Evolutionary conservation across 2,888 invertebrate species (phyloP), one percentile per base, ranked within the genome.

Genomic region (Druceiella hillmani): DNA sequence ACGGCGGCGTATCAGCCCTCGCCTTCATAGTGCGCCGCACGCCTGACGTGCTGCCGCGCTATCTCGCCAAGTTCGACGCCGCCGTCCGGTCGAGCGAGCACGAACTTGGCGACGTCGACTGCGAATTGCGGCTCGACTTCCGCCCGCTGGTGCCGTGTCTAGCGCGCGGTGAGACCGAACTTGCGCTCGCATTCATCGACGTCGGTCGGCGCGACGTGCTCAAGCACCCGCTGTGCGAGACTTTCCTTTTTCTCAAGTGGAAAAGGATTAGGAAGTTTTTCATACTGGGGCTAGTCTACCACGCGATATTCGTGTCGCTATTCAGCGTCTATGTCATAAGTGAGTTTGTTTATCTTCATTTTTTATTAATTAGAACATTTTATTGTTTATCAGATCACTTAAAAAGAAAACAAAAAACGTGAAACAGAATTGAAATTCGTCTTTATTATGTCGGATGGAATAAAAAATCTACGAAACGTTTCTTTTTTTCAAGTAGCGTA

Each of bases 181-280:
- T 86, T 14, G 60, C 87, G 13, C 55, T 85, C 14, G 77, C 83
- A 25, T 81, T 86, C 50, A 79, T 86, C 31, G 84, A 87, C 72
- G 87, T 87, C 2, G 88, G 88, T 2, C 84, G 84, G 47, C 80
- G 82, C 51, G 80, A 86, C 35, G 71, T 89, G 5, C 60, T 90
- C 2, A 86, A 87, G 57, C 90, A 90, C 62, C 89, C 90, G 0
- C 70, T 90, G 0, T 87, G 86, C 46, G 87, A 89, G 59, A 87
- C 88, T 3, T 90, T 90, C 55, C 68, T 90, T 1, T 83, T 83
- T 52, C 62, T 90, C 12, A 90, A 90, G 64, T 90, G 89, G 89
- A 68, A 82, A 36, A 71, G 82, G 49, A 88, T 90, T 47, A 67
- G 89, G 33, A 86, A 87, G 57, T 88, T 87, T 55, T 89, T 90